phyloP scores from a whole-genome alignment of 2,113 vertebrate species.

The Ciconia stormi region DNA sequence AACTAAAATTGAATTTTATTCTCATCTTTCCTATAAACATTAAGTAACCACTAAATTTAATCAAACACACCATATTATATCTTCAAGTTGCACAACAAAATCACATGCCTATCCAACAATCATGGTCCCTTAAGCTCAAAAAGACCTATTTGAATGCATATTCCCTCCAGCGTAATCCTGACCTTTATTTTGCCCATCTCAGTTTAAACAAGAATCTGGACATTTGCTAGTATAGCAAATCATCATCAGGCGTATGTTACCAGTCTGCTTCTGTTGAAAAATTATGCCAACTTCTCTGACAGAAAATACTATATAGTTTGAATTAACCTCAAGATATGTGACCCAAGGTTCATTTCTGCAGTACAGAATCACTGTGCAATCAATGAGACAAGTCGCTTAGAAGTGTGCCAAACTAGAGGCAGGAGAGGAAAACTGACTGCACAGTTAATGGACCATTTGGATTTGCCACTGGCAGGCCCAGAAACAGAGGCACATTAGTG shows the following conservation, averaged over 20 bases:
- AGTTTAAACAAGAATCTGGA: neutral
- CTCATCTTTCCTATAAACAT: neutral
- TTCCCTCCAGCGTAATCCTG: neutral
- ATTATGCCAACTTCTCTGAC: neutral
- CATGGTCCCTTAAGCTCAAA: neutral
- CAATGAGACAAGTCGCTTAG: neutral
- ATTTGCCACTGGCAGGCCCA: neutral
- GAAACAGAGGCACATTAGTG: neutral
- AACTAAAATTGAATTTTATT: neutral
- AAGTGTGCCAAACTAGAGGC: neutral
- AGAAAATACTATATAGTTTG: neutral
- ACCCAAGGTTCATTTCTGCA: neutral
- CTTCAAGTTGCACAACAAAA: neutral
- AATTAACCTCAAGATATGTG: neutral
- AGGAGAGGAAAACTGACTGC: neutral
- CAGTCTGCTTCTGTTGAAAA: neutral
- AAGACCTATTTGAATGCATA: neutral
- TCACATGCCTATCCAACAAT: neutral
- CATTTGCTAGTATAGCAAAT: neutral
- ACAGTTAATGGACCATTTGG: neutral
- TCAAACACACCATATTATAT: neutral
- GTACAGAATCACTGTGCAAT: neutral
- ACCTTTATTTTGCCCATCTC: neutral
- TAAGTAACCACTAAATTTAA: neutral
- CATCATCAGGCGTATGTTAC: accelerated